These are phyloP conservation scores for Nyctalus aviator DNA, from an alignment of 2,797 vertebrate species.

Conservation along the genomic window DNA sequence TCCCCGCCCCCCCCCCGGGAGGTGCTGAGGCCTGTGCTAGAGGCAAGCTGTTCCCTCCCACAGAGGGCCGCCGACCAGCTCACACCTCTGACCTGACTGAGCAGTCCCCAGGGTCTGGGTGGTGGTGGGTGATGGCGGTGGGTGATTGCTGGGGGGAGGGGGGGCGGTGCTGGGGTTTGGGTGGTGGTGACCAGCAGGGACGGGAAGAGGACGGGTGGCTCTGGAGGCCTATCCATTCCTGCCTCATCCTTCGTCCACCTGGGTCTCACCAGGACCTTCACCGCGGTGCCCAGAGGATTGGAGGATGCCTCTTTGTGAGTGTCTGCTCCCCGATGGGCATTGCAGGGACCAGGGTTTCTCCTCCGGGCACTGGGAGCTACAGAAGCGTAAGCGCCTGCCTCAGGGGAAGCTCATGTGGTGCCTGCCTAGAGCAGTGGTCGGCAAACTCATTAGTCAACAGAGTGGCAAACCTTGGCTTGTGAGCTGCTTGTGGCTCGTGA, in stretches of 20 bases:
- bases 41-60: background rate
- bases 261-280: constrained; percentile 6
- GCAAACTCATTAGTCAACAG: no score
- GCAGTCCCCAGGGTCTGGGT: fast-evolving
- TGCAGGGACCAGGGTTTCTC: constrained; percentile 73
- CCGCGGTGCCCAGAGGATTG: constrained; percentile 24
- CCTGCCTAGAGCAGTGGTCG: background rate
- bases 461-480: no score
- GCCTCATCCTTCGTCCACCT: background rate
- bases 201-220: background rate
- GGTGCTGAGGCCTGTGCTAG: background rate
- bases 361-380: constrained; percentile 48
- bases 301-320: constrained; percentile 59
- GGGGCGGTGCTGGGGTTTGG: background rate
- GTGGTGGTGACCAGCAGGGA: background rate
- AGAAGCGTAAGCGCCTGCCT: constrained; percentile 68
- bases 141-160: background rate
- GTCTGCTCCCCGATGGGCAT: constrained; percentile 60
- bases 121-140: background rate
- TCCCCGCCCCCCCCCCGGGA: background rate
- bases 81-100: background rate
- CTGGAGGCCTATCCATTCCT: background rate
- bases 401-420: constrained; percentile 4
- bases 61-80: background rate
- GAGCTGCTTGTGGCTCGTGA: no score